Base-by-base conservation (phyloP, 2,888 invertebrate species). In the Drosophila colorata region DNA sequence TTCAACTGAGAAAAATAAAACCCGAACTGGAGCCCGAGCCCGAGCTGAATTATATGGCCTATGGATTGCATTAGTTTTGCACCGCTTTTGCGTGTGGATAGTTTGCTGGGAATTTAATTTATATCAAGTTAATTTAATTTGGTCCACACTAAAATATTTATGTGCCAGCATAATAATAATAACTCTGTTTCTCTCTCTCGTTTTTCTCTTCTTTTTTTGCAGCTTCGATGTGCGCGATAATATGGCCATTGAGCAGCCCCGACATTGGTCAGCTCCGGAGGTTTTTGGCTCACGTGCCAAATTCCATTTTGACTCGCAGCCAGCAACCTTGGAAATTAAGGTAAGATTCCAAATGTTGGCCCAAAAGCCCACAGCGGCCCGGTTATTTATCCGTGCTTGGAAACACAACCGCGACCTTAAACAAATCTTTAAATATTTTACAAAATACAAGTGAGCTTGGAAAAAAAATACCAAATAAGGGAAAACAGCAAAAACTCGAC, bases 161-260 rank as follows among this genome's bases (percentile, higher is more conserved):
- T 57, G 47, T 53, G 18, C 33, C 11, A 16, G 16, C 43, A 41
- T 44, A 37, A 65, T 64, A 69, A 74, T 68, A 83, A 80, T 80
- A 72, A 69, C 48, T 71, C 48, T 64, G 35, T 53, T 44, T 46
- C 38, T 31, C 33, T 20, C 23, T 31, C 20, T 49, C 23, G n/a
- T 23, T 23, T 20, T 7, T 23, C 33, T 49, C 53, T 49, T 43
- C 57, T 51, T 41, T 38, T 43, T 35, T 74, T 75, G 78, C 95
- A 97, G 97, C 92, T 96, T 97, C 92, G 96, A 97, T 93, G 97
- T 97, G 20, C 95, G 97, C 77, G 97, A 97, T 88, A 97, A 96
- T 93, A 95, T 96, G 79, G 93, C 96, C 81, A 94, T 94, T 53
- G 95, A 96, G 89, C 90, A 91, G 80, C 97, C 96, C 47, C 94